These are phyloP conservation scores for Macaria notata DNA, from an alignment of 2,888 invertebrate genomes.

Conservation along the genomic window DNA sequence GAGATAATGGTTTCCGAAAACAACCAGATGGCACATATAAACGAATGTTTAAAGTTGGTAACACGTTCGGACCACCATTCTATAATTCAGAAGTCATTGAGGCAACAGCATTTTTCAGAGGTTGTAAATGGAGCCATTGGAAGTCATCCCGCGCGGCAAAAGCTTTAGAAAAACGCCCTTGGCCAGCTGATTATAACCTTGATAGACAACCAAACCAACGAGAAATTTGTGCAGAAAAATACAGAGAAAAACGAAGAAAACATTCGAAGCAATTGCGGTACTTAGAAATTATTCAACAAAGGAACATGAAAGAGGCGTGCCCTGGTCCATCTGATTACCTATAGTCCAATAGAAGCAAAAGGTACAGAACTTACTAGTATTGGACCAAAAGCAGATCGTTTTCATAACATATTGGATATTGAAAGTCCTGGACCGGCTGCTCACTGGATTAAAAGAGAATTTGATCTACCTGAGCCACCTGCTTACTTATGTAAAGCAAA, in stretches of 20 bases:
- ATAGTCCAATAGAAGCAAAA: constrained; percentile 50
- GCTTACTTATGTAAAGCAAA: constrained; percentile 44
- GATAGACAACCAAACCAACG: constrained; percentile 37
- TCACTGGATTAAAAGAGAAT: constrained; percentile 55
- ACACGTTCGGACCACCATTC: constrained; percentile 50
- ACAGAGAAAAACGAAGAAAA: constrained; percentile 53
- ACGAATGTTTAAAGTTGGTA: constrained; percentile 32
- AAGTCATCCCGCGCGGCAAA: constrained; percentile 44
- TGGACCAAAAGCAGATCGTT: constrained; percentile 58
- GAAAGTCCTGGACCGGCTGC: constrained; percentile 58
- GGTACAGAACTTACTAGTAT: constrained; percentile 42
- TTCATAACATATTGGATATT: constrained; percentile 37
- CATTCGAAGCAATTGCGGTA: constrained; percentile 60
- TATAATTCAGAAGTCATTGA: constrained; percentile 56
- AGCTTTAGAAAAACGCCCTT: constrained; percentile 44
- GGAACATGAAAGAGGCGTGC: constrained; percentile 48
- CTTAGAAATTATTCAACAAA: constrained; percentile 61
- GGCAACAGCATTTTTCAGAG: constrained; percentile 58
- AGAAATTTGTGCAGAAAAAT: constrained; percentile 55
- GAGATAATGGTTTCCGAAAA: constrained; percentile 46
- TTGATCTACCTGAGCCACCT: constrained; percentile 48
- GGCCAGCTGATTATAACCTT: constrained; percentile 60
- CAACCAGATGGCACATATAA: constrained; percentile 39
- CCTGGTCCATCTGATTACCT: constrained; percentile 65
- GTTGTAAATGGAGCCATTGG: constrained; percentile 71